phyloP scores from a whole-genome alignment of 2,888 invertebrate species.

The Argyresthia albistria region DNA sequence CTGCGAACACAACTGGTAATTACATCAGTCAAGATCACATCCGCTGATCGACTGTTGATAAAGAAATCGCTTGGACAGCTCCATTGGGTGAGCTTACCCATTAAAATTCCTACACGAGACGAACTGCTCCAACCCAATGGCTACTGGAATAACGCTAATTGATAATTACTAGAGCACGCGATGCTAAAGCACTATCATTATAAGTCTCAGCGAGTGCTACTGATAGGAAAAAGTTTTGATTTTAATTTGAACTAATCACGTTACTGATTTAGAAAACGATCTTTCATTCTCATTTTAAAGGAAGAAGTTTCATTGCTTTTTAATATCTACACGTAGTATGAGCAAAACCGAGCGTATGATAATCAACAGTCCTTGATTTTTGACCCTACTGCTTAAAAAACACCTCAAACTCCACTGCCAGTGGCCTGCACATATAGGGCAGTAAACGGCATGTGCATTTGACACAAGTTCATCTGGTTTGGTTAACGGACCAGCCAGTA shows the following conservation, averaged over 20 bases:
- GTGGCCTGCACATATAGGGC: background rate
- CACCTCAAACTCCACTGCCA: background rate
- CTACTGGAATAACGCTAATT: constrained; percentile 2
- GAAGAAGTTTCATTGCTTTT: too few species aligned
- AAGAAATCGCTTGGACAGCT: background rate
- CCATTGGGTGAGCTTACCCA: constrained; percentile 4
- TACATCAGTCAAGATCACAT: background rate
- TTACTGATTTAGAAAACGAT: background rate
- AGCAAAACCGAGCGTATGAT: too few species aligned
- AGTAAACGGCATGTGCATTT: background rate
- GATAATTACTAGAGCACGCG: constrained; percentile 3
- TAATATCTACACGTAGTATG: too few species aligned
- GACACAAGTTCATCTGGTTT: constrained; percentile 2
- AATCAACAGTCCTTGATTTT: too few species aligned
- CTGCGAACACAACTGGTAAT: background rate
- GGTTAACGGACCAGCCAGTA: constrained; percentile 7
- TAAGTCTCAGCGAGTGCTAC: background rate
- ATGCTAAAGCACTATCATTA: constrained; percentile 4
- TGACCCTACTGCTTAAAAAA: too few species aligned
- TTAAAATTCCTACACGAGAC: constrained; percentile 14
- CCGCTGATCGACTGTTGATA: background rate
- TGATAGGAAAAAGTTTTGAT: background rate
- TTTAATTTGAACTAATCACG: background rate
- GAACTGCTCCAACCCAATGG: background rate
- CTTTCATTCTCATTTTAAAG: background rate